A percentile compares a stretch with the other conserved stretches of the same genome.
These are phyloP conservation scores for Hylia prasina DNA, from an alignment of 2,113 vertebrate species.

Conservation along the genomic window DNA sequence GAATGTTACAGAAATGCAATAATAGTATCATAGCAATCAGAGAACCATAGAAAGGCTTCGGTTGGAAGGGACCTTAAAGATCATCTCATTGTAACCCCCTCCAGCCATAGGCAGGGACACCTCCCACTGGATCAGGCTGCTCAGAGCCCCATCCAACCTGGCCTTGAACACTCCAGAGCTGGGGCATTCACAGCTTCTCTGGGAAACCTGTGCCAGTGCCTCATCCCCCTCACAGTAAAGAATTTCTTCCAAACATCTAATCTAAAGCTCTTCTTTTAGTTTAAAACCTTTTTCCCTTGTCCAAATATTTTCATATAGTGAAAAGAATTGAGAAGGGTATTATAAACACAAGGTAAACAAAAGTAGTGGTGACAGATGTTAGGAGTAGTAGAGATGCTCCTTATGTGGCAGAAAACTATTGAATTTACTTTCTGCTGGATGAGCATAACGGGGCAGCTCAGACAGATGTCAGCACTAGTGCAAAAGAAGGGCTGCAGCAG, in stretches of 20 bases:
- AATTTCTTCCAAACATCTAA: background rate
- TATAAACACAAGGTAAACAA: background rate
- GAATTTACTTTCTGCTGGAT: conserved; percentile 1
- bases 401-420: background rate
- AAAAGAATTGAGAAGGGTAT: background rate
- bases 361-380: background rate
- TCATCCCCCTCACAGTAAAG: background rate
- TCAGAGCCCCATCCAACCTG: background rate
- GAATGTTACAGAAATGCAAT: background rate
- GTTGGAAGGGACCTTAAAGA: background rate
- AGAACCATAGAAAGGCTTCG: background rate
- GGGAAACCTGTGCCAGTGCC: background rate
- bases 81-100: background rate
- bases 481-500: background rate
- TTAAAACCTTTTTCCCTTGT: background rate
- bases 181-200: background rate
- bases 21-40: background rate
- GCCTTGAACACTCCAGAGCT: background rate
- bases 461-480: background rate
- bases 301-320: background rate
- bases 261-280: background rate
- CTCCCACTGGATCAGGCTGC: background rate
- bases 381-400: background rate
- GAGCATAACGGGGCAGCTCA: background rate
- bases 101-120: background rate